A percentile compares a stretch with the other conserved stretches of the same genome.
These are phyloP conservation scores for Cheilinus undulatus DNA, from an alignment of 2,113 vertebrate species.

Conservation along the genomic window DNA sequence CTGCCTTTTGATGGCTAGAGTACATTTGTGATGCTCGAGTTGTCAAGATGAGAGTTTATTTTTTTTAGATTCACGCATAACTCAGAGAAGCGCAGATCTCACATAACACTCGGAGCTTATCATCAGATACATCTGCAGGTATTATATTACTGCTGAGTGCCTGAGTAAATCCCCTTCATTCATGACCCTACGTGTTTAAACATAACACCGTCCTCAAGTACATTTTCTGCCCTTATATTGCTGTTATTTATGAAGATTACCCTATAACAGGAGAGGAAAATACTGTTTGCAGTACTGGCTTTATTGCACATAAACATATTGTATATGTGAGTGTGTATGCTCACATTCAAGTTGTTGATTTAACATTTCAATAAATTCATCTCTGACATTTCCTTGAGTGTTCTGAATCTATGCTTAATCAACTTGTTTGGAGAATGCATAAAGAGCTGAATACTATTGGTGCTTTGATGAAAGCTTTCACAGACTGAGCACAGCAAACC, in stretches of 20 bases:
- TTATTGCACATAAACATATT: background rate
- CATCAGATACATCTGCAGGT: slow-evolving; percentile 11
- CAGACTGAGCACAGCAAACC: background rate
- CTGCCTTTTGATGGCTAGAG: slow-evolving; percentile 7
- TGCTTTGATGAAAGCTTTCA: slow-evolving; percentile 11
- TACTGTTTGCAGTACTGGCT: background rate
- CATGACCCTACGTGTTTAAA: background rate
- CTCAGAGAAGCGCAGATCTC: background rate
- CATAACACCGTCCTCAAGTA: background rate
- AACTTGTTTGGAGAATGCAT: too few species aligned
- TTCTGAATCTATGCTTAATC: background rate
- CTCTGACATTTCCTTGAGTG: background rate
- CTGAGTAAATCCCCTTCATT: slow-evolving; percentile 8
- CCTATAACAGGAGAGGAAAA: background rate
- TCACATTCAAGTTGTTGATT: background rate
- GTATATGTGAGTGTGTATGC: background rate
- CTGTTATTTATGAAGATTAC: background rate
- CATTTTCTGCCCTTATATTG: background rate
- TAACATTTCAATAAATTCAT: slow-evolving; percentile 1
- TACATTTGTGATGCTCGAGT: slow-evolving; percentile 14
- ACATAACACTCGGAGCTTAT: background rate
- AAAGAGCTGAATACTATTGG: background rate
- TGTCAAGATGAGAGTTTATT: background rate
- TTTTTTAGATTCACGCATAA: background rate
- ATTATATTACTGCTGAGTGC: slow-evolving; percentile 10